Evolutionary conservation across 2,113 vertebrate species (phyloP), one percentile per base, ranked within the genome.

Genomic region (Motacilla tschutschensis): DNA sequence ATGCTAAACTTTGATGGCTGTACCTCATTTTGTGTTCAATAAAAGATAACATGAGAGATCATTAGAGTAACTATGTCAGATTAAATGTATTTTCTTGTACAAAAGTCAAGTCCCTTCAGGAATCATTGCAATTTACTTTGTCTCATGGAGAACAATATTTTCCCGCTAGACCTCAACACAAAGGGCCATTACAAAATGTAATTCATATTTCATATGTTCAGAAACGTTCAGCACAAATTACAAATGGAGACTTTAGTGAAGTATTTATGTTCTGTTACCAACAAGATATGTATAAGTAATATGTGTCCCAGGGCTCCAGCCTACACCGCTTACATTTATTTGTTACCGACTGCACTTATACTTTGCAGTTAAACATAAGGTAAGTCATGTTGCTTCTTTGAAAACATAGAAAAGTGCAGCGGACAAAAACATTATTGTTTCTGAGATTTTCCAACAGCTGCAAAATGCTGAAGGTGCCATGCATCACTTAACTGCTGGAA

Each of bases 151-250:
- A 97, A 97, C 96, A 97, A 88, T 96, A 91, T 95, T 95, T 94
- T 97, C 97, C 97, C 97, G 29, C 87, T 87, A 96, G 96, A 97
- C 93, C 82, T 64, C 82, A 90, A 96, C 95, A 97, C 93, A 97
- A 97, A 98, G 97, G 97, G 91, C 98, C 97, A 97, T 98, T 98
- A 98, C 98, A 98, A 98, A 98, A 96, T 88, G 82, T 94, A 96
- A 98, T 99, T 97, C 97, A 99, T 99, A 98, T 98, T 99, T 99
- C 97, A 99, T 98, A 98, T 94, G 97, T 96, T 97, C 95, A 82
- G 96, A 97, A 97, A 95, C 80, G 96, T 97, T 98, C 96, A 87
- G 96, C 94, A 93, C 97, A 95, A 95, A 95, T 96, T 98, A 98
- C 98, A 98, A 98, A 98, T 97, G 98, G 97, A 98, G 96, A 95